A percentile compares a stretch with the other conserved stretches of the same genome.
phyloP scores from a whole-genome alignment of 2,888 invertebrate species.

The Abrostola tripartita region DNA sequence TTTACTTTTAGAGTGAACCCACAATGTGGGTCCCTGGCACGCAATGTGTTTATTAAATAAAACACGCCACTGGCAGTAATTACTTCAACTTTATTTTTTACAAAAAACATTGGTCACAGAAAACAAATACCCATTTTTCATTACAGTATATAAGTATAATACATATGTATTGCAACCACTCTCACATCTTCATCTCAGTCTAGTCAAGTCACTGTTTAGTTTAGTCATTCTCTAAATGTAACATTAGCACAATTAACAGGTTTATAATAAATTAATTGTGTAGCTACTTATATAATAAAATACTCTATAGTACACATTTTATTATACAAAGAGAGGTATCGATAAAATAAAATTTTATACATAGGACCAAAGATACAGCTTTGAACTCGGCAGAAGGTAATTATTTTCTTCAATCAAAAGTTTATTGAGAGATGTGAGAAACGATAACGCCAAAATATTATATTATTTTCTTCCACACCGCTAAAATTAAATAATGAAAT shows the following conservation, averaged over 20 bases:
- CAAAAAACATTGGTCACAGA: conserved; percentile 75
- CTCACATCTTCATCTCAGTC: conserved; percentile 57
- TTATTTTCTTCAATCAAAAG: too few relatives aligned
- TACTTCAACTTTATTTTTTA: conserved; percentile 73
- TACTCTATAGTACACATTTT: too few relatives aligned
- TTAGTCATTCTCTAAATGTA: background rate
- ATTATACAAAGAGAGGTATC: too few relatives aligned
- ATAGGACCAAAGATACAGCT: too few relatives aligned
- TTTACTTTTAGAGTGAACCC: too few relatives aligned
- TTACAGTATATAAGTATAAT: conserved; percentile 56
- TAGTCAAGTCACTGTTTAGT: conserved; percentile 29
- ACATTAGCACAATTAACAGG: background rate
- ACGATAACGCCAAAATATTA: conserved; percentile 14
- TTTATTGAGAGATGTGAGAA: background rate
- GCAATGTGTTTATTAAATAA: too few relatives aligned
- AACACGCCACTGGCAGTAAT: conserved; percentile 70
- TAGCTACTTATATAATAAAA: too few relatives aligned
- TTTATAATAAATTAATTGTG: too few relatives aligned
- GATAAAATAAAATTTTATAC: too few relatives aligned
- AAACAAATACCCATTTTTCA: conserved; percentile 70
- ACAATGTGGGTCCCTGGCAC: too few relatives aligned
- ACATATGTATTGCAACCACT: conserved; percentile 61
- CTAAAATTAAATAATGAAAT: conserved; percentile 47
- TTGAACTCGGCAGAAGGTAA: too few relatives aligned
- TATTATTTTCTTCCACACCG: conserved; percentile 37